Evolutionary conservation across 2,888 invertebrate genomes (phyloP).

Genomic region (Stenodema calcarata): DNA sequence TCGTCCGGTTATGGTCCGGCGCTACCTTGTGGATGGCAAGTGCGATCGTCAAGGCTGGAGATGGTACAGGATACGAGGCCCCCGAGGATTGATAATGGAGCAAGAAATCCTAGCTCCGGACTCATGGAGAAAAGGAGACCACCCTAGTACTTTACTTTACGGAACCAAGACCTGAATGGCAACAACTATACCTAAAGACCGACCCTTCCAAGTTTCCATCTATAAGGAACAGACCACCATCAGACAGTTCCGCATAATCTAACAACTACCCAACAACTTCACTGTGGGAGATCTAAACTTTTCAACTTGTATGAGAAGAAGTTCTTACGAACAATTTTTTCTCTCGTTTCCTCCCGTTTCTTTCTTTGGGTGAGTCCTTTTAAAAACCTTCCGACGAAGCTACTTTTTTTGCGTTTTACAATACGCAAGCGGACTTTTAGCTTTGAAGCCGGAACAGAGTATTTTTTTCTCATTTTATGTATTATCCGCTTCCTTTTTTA

Average conservation of each 20-base stretch:
- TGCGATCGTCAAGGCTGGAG: not conserved
- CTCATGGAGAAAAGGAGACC: not conserved
- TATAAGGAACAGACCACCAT: not conserved
- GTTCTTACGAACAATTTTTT: not conserved
- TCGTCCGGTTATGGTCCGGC: not conserved
- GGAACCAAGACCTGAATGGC: conserved; percentile 12
- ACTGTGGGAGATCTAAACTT: conserved; percentile 10
- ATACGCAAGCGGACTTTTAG: not conserved
- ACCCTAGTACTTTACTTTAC: not conserved
- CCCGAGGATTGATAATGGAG: not conserved
- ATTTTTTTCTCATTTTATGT: not conserved
- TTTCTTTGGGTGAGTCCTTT: not conserved
- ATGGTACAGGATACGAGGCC: not conserved
- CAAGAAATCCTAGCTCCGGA: not conserved
- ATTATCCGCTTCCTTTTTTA: not conserved
- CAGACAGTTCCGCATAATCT: not conserved
- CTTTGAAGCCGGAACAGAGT: conserved; percentile 2
- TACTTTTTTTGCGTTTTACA: not conserved
- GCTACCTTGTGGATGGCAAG: not conserved
- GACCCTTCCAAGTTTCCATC: not conserved
- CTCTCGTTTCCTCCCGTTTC: not conserved
- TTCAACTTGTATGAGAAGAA: conserved; percentile 7
- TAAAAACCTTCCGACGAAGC: not conserved
- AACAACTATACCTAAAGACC: conserved; percentile 4
- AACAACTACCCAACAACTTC: conserved; percentile 16